phyloP scores from a whole-genome alignment of 2,888 invertebrate species.

The Spialia ferax region DNA sequence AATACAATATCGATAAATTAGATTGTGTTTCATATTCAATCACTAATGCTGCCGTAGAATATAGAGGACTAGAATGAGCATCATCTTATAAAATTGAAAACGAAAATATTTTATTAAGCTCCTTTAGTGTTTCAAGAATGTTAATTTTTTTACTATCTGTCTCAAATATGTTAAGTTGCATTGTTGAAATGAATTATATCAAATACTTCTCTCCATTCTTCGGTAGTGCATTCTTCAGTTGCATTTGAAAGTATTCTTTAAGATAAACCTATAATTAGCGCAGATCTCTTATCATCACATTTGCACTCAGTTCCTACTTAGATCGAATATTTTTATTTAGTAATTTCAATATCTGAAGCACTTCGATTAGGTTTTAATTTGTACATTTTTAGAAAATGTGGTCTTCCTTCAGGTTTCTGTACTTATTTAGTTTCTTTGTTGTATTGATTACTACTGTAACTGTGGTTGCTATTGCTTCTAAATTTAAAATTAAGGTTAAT shows the following conservation, averaged over 20 bases:
- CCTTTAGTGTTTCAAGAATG: background rate
- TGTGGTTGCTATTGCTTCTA: conserved; percentile 5
- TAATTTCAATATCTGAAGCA: conserved; percentile 61
- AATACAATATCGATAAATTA: conserved; percentile 48
- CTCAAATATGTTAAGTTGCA: background rate
- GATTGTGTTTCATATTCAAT: conserved; percentile 44
- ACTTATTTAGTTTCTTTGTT: conserved; percentile 45
- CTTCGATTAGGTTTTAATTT: conserved; percentile 50
- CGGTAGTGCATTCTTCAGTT: conserved; percentile 61
- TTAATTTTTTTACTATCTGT: background rate
- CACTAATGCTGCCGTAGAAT: conserved; percentile 30
- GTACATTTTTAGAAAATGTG: conserved; percentile 65
- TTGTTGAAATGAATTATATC: conserved; percentile 8
- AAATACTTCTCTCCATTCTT: conserved; percentile 33
- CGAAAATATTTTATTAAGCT: background rate
- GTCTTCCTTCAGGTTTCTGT: conserved; percentile 64
- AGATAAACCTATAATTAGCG: conserved; percentile 57
- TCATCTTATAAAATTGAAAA: background rate
- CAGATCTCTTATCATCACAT: conserved; percentile 78
- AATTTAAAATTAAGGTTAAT: background rate
- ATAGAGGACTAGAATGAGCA: conserved; percentile 28
- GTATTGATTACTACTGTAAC: background rate
- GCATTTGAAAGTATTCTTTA: conserved; percentile 76
- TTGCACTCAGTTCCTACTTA: conserved; percentile 86
- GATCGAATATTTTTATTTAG: conserved; percentile 77